Evolutionary conservation across 2,797 vertebrate genomes (phyloP), one percentile per base, ranked within the genome.

Genomic region (Sciurus carolinensis): DNA sequence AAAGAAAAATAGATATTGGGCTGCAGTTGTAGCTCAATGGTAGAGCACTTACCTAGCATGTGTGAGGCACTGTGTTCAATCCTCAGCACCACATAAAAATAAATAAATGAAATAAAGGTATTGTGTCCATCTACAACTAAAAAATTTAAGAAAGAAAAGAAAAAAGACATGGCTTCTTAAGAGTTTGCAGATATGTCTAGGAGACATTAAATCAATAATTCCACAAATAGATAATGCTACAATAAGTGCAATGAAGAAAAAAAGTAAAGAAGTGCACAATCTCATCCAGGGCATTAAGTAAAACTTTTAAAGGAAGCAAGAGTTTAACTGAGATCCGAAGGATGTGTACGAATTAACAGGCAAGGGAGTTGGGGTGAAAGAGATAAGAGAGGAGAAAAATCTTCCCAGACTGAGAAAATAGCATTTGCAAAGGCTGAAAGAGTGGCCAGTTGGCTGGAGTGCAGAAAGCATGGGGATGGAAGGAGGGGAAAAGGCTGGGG

Each of bases 181-280:
- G 91, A 93, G 44, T 89, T 59, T 91, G 85, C 54, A 90, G 6
- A 73, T 76, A 33, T 95, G 54, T 72, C 75, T 75, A 69, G 69
- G 42, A 79, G 66, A 86, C 14, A 72, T 54, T 88, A 88, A 73
- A 30, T n/a, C 57, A 76, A 24, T 90, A 88, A 91, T 79, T 88
- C 86, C 28, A 90, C 62, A 94, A 76, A 30, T n/a, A 39, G 44
- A 10, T 66, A 67, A 36, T 72, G 59, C 67, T 64, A 85, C 26
- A 59, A 3, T 52, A 72, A 52, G 20, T 47, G 14, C 39, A 77
- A 36, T 50, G 42, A 88, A 92, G 81, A 39, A 86, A 77, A 26
- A 90, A 82, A 28, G 11, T 10, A 26, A 17, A 11, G 10, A 42
- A 0, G 15, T 11, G 83, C 57, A 54, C 13, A 30, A n/a, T 44